phyloP scores from a whole-genome alignment of 2,797 vertebrate genomes.

The Xiphorhynchus erythropygius region DNA sequence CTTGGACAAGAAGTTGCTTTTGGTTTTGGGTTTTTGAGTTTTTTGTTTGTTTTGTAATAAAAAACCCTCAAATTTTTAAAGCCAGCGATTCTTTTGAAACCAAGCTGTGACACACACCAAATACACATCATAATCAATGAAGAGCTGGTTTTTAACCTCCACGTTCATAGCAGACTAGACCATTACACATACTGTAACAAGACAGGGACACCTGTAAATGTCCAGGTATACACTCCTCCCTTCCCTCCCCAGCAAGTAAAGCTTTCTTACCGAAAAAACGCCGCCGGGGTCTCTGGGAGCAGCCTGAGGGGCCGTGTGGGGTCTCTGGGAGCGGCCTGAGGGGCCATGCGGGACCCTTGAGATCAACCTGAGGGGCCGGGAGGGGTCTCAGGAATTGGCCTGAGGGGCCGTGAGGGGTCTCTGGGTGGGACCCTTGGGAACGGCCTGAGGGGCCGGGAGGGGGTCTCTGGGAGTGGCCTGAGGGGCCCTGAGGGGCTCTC shows the following conservation, averaged over 20 bases:
- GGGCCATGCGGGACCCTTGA: too few species aligned
- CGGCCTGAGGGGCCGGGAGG: too few species aligned
- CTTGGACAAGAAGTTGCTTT: background rate
- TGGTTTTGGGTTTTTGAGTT: too few species aligned
- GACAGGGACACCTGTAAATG: background rate
- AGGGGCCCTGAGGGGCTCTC: too few species aligned
- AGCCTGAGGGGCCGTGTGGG: background rate
- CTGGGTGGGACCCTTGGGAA: too few species aligned
- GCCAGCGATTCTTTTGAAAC: background rate
- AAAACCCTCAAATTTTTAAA: background rate
- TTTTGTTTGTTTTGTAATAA: background rate
- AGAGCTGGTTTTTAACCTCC: background rate
- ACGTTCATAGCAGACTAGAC: background rate
- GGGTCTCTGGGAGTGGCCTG: too few species aligned
- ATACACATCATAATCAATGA: fast-evolving
- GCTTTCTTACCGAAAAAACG: background rate
- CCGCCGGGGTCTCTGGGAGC: too few species aligned
- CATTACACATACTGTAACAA: fast-evolving
- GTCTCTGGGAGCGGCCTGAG: background rate
- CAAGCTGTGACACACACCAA: background rate
- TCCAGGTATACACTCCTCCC: background rate
- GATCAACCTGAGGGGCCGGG: background rate
- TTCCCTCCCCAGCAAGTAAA: background rate
- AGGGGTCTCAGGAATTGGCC: too few species aligned
- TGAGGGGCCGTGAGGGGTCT: background rate